Evolutionary conservation across 23 tunicate genomes (phyloP).

Genomic region (Trididemnum nubilum): DNA sequence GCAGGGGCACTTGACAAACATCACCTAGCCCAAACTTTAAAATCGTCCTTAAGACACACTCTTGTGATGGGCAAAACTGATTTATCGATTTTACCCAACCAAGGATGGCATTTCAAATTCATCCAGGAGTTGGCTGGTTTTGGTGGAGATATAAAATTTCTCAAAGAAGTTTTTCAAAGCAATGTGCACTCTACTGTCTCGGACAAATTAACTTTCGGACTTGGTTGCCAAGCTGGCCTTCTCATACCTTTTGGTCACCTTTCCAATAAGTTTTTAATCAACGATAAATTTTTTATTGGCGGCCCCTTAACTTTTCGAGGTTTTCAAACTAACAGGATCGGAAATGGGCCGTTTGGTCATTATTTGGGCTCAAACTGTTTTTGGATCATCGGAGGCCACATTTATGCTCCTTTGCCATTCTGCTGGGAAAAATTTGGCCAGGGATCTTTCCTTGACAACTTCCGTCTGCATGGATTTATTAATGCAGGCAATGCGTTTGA

Average conservation of each 20-base stretch:
- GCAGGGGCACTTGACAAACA: constrained; percentile 46
- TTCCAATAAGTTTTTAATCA: not conserved
- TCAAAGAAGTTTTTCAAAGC: constrained; percentile 54
- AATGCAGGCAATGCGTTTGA: constrained; percentile 84
- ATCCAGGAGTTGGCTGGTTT: constrained; percentile 72
- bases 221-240: constrained; percentile 52
- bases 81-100: constrained; percentile 56
- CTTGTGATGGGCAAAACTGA: constrained; percentile 58
- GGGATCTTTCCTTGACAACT: constrained; percentile 69
- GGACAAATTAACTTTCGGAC: constrained; percentile 49
- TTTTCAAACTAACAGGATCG: constrained; percentile 69
- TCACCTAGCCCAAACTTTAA: constrained; percentile 75
- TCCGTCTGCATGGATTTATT: constrained; percentile 75
- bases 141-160: constrained; percentile 46
- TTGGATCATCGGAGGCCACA: constrained; percentile 79
- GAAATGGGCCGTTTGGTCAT: constrained; percentile 45
- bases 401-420: constrained; percentile 86
- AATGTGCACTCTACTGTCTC: constrained; percentile 39
- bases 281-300: constrained; percentile 81
- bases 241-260: constrained; percentile 17
- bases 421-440: constrained; percentile 64
- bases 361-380: constrained; percentile 67
- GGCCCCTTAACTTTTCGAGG: constrained; percentile 90
- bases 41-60: constrained; percentile 70
- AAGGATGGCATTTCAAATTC: constrained; percentile 57